Base-by-base conservation (phyloP, 2,113 vertebrate genomes). In the Atrichornis clamosus region DNA sequence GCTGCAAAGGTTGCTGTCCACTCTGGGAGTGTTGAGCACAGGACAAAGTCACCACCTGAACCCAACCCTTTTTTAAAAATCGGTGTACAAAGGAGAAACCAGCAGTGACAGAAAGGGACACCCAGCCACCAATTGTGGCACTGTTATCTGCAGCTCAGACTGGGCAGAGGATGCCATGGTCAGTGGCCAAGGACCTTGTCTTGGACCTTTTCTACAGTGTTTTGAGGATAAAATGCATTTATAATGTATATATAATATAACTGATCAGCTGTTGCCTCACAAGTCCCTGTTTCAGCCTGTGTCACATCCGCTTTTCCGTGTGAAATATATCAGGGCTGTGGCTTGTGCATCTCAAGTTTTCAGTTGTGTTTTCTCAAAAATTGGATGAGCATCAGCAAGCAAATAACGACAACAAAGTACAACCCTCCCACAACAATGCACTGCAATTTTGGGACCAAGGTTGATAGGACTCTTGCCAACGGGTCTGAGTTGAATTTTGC, bases 321-420 rank as follows among this genome's bases (percentile, higher is more conserved):
- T 26, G 75, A 75, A 7, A 59, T 6, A 0, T 19, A 9, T 14
- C 53, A 32, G 17, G 35, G 65, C 79, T 68, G 89, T 44, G 79
- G 21, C 58, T 77, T 32, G 3, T 41, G 50, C 73, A 22, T 41
- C 58, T 82, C 74, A 27, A 8, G 44, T 28, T 90, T 72, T 82
- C 75, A 17, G 62, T n/a, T 82, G 62, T 24, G 49, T 79, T 85
- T 83, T 90, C 84, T 95, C 19, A 27, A 83, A 76, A 84, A 42
- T 10, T 56, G 58, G 53, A 23, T 41, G 28, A 68, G 23, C 50
- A 46, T 13, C 52, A 46, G 11, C 62, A 68, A 44, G 32, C 22
- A 82, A 91, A 79, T 44, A 81, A 68, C 2, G 11, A 37, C 59
- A 84, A 74, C 58, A 81, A 70, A 77, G 84, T 28, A 14, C 69